A percentile compares a stretch with the other conserved stretches of the same genome.
Evolutionary conservation across 1,140 invertebrate species (phyloP).

Genomic region (Drosophila busckii): DNA sequence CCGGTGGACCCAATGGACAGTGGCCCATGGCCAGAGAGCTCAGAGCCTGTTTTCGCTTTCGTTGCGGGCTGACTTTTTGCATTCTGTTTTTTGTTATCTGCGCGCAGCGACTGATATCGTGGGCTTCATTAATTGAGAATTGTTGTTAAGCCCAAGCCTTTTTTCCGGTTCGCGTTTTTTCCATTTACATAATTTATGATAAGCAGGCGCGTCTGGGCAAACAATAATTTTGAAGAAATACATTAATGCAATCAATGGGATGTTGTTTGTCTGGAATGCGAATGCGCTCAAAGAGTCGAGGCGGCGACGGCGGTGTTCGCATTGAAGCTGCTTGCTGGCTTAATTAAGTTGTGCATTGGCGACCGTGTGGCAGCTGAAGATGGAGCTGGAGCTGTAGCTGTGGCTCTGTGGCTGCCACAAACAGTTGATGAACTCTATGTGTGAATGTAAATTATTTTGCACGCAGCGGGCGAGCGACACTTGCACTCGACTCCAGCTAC

Average conservation of each 20-base stretch:
- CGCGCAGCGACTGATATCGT: conserved; percentile 65
- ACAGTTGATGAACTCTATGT: conserved; percentile 72
- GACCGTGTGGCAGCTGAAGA: conserved; percentile 5
- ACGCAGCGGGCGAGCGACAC: conserved; percentile 69
- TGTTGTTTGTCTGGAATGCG: conserved; percentile 62
- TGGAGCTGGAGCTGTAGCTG: not conserved
- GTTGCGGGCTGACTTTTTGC: conserved; percentile 18
- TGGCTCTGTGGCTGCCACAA: conserved; percentile 47
- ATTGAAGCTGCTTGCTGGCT: conserved; percentile 51
- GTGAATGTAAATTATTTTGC: conserved; percentile 73
- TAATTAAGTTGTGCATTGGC: conserved; percentile 68
- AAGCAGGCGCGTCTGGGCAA: conserved; percentile 76
- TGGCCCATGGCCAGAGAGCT: no score
- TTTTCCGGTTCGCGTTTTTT: conserved; percentile 76
- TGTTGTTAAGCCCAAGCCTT: conserved; percentile 67
- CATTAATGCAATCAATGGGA: conserved; percentile 77
- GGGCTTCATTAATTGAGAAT: conserved; percentile 77
- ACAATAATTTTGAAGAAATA: conserved; percentile 78
- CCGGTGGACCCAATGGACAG: not conserved
- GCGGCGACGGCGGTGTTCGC: conserved; percentile 1
- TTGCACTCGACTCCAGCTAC: conserved; percentile 35
- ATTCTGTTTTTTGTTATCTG: conserved; percentile 44
- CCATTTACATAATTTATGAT: conserved; percentile 78
- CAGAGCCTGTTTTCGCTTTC: conserved; percentile 21
- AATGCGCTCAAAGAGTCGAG: conserved; percentile 13